Base-by-base conservation (phyloP, 2,113 vertebrate genomes). In the Meleagris gallopavo region DNA sequence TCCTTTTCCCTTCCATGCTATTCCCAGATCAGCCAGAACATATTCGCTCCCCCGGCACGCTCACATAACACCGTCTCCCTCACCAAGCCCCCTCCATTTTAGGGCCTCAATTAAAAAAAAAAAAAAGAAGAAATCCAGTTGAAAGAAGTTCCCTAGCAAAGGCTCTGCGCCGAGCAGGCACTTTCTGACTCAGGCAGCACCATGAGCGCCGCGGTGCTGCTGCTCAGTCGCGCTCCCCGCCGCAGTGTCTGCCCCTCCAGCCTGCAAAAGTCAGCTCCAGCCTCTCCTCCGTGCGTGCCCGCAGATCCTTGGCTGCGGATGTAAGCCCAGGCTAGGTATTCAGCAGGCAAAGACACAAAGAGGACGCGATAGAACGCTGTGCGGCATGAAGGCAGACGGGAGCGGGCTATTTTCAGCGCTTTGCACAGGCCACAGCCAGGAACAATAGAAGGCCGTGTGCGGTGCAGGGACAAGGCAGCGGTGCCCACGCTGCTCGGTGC, bases 401-500 rank as follows among this genome's bases (percentile, higher is more conserved):
- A 62, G 93, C 87, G 79, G 17, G 41, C 67, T n/a, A 34, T 61
- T 80, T 30, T 48, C 89, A 29, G 7, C 3, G 90, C 88, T 76
- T 29, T 12, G 20, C 88, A 77, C 86, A 91, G 96, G 93, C 94
- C 94, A 94, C 88, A 22, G 85, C 48, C 90, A 38, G 93, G 94
- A 95, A 96, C 95, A 96, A 96, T 95, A 80, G 95, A 88, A 66
- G 86, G 88, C 85, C 95, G 72, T 20, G 88, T 82, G 69, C 2
- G 45, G 87, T 65, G 79, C 6, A 25, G 9, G 48, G 12, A 64
- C 6, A 77, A 81, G 79, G 89, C 86, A 15, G 75, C 9, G 9
- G 48, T 74, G 80, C 54, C 78, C 62, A 6, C 0, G 75, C 74
- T 80, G 82, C 92, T 86, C 46, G 5, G 45, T 60, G 88, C 66